Conservation (phyloP, 2,888 invertebrate species). For the Magallana nippona region DNA sequence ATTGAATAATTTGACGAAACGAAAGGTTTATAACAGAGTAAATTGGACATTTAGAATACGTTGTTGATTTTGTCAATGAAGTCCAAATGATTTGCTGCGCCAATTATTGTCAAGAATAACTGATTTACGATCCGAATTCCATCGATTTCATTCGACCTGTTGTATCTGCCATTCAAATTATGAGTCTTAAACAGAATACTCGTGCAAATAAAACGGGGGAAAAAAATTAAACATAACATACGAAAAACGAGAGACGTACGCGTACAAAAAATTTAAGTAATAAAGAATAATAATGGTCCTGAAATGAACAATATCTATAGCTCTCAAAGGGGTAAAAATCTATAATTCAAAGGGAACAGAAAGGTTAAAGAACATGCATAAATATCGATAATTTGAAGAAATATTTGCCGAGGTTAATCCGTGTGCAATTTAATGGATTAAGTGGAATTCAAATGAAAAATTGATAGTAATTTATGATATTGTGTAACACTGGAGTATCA, state of each 20-base stretch:
- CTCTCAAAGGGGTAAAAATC: conserved; percentile 13
- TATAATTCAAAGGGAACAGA: neutral
- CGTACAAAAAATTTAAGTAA: neutral
- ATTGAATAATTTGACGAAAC: conserved; percentile 30
- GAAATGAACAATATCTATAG: neutral
- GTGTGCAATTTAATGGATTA: conserved; percentile 16
- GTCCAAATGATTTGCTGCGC: conserved; percentile 18
- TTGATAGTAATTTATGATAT: conserved; percentile 32
- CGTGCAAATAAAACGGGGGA: conserved; percentile 12
- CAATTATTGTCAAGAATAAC: conserved; percentile 32
- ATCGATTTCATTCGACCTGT: conserved; percentile 18
- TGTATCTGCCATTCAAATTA: conserved; percentile 12
- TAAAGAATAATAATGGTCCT: conserved; percentile 1
- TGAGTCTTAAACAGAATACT: conserved; percentile 22
- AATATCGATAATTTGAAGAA: conserved; percentile 24
- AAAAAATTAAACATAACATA: neutral
- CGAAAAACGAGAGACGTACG: neutral
- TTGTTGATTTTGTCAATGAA: conserved; percentile 12
- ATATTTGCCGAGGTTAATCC: conserved; percentile 25
- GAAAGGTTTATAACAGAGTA: conserved; percentile 19
- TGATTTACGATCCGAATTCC: conserved; percentile 17
- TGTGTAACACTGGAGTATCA: neutral
- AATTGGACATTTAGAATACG: conserved; percentile 28
- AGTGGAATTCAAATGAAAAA: conserved; percentile 30
- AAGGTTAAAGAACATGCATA: conserved; percentile 31